Evolutionary conservation across 1,140 invertebrate genomes (phyloP), one percentile per base, ranked within the genome.

Genomic region (Choristoneura fumiferana): DNA sequence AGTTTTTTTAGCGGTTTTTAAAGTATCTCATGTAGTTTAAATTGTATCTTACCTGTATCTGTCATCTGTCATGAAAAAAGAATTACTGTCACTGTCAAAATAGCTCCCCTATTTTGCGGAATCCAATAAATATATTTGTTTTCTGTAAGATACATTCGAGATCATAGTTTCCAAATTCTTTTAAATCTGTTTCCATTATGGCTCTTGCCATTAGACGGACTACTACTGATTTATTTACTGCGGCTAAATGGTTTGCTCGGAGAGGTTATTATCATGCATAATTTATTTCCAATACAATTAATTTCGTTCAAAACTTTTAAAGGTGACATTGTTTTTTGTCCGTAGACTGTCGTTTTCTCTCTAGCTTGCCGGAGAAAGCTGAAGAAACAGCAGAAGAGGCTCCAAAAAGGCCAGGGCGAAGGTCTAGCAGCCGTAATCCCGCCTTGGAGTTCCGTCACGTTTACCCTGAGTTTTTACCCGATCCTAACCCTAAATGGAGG

Each of bases 401-500:
- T 10, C 56, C 67, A 54, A 40, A 67, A 36, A 69, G 65, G 22
- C 36, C 56, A 0, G 63, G 73, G 0, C 65, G 76, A 4, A 69
- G 68, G 54, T 38, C 55, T 1, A 61, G 68, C 0, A 59, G 62
- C 10, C 45, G 63, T 35, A 84, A 84, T 54, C 75, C 75, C 33
- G 18, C 71, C 12, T 65, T 87, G 1, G 89, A 93, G 53, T 93
- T 91, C 71, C 92, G 97, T 74, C 94, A 94, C 84, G 89, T 95
- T 33, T 99, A 98, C 89, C 97, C 97, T 4, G 98, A 99, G 90
- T 99, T 99, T 91, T 84, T 99, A 43, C 98, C 98, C 1, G 94
- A 96, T 85, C 96, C 96, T 0, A 94, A 95, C 63, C 89, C 93
- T 8, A 87, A 93, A 78, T 94, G 92, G 76, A 88, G 98, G 62